phyloP scores from a whole-genome alignment of 2,888 invertebrate genomes.

The Papilio elwesi region DNA sequence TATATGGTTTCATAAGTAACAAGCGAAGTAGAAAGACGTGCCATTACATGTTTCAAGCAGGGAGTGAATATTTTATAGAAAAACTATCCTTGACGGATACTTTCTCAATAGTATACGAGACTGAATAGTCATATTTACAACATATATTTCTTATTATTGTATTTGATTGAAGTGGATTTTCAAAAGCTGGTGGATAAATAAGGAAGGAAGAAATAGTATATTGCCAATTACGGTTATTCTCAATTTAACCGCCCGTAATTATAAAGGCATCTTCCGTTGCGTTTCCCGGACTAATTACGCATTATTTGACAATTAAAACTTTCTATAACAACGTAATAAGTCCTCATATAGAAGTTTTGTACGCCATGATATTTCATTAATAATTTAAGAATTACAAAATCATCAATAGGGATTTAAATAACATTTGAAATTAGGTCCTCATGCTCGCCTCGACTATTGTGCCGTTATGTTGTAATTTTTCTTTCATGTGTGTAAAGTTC shows the following conservation, averaged over 20 bases:
- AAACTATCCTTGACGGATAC: conserved; percentile 68
- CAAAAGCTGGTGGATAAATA: too few species aligned
- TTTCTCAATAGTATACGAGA: conserved; percentile 64
- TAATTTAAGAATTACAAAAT: not conserved
- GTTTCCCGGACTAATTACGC: not conserved
- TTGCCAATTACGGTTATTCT: too few species aligned
- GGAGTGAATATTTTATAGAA: conserved; percentile 78
- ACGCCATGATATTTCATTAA: not conserved
- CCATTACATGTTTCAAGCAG: conserved; percentile 79
- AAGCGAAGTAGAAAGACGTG: conserved; percentile 63
- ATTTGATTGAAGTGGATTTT: too few species aligned
- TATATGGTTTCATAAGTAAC: conserved; percentile 12
- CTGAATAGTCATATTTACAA: conserved; percentile 51
- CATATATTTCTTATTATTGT: not conserved
- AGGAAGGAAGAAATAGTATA: too few species aligned
- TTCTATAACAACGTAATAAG: not conserved
- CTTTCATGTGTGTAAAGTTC: too few species aligned
- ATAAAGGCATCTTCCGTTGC: not conserved
- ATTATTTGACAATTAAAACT: not conserved
- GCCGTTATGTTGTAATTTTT: too few species aligned
- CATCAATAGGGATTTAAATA: not conserved
- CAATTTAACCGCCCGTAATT: too few species aligned
- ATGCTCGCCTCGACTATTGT: not conserved
- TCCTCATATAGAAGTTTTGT: not conserved
- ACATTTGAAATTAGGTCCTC: not conserved